Evolutionary conservation across 2,888 invertebrate species (phyloP).

Genomic region (Drosophila acutilabella): DNA sequence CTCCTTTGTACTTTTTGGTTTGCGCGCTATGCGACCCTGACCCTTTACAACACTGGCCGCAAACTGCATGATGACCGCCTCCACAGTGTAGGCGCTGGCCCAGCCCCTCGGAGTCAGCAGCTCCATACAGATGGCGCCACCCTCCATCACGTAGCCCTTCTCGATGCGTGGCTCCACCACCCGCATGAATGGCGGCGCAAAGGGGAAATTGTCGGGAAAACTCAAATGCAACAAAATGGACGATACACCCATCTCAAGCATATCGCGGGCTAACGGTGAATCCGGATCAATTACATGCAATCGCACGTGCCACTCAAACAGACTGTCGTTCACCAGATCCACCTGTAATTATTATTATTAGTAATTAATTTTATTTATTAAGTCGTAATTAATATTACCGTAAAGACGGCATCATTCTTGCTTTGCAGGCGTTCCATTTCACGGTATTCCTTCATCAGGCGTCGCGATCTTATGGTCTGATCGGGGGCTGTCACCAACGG

Average conservation of each 20-base stretch:
- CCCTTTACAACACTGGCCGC: slow-evolving; percentile 95
- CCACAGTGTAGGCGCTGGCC: slow-evolving; percentile 88
- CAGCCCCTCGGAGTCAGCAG: slow-evolving; percentile 93
- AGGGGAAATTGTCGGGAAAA: slow-evolving; percentile 95
- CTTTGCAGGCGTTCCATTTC: slow-evolving; percentile 91
- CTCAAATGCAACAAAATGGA: slow-evolving; percentile 92
- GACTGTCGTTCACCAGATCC: slow-evolving; percentile 93
- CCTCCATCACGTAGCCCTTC: slow-evolving; percentile 95
- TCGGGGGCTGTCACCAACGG: slow-evolving; percentile 84
- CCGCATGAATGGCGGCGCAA: slow-evolving; percentile 94
- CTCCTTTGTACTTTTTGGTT: slow-evolving; percentile 91
- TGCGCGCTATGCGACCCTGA: slow-evolving; percentile 92
- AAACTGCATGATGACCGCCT: slow-evolving; percentile 95
- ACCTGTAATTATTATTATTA: slow-evolving; percentile 85
- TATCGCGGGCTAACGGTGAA: slow-evolving; percentile 92
- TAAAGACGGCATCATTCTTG: slow-evolving; percentile 90
- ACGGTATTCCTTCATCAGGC: slow-evolving; percentile 94
- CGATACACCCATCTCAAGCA: slow-evolving; percentile 90
- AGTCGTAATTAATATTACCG: slow-evolving; percentile 84
- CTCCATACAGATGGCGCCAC: slow-evolving; percentile 96
- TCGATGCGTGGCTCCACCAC: slow-evolving; percentile 93
- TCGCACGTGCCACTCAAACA: slow-evolving; percentile 95
- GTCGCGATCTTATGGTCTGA: slow-evolving; percentile 89
- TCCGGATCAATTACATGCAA: slow-evolving; percentile 93
- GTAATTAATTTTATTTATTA: not conserved